phyloP scores from a whole-genome alignment of 2,113 vertebrate genomes.

The Cacatua alba region DNA sequence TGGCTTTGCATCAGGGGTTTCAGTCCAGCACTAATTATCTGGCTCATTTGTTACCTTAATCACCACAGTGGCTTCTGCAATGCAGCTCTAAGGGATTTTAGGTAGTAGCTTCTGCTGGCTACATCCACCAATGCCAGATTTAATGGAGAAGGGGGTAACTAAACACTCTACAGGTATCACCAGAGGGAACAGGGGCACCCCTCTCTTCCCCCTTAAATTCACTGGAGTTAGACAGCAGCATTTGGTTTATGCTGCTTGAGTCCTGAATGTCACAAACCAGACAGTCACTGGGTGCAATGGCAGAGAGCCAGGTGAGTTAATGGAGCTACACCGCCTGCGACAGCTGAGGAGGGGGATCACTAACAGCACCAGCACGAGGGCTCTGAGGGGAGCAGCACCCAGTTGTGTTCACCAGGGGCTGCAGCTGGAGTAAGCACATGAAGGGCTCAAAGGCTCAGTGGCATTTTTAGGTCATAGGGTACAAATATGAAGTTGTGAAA shows the following conservation, averaged over 20 bases:
- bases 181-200: fast-evolving
- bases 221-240: not conserved
- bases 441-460: not conserved
- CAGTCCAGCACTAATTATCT: not conserved
- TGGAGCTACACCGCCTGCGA: fast-evolving
- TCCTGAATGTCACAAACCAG: not conserved
- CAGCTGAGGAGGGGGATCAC: fast-evolving
- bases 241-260: not conserved
- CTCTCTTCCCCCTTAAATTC: not conserved
- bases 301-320: not conserved
- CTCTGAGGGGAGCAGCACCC: not conserved
- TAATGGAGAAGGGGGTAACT: not conserved
- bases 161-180: not conserved
- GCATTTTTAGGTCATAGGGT: not conserved
- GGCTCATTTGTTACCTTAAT: not conserved
- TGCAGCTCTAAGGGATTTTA: not conserved
- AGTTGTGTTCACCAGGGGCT: fast-evolving
- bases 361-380: fast-evolving
- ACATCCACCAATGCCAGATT: not conserved
- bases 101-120: not conserved
- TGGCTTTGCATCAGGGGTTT: not conserved
- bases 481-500: not conserved
- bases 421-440: not conserved
- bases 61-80: not conserved
- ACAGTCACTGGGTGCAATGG: not conserved